Base-by-base conservation (phyloP, 2,797 vertebrate genomes). In the Craterocephalus amniculus region DNA sequence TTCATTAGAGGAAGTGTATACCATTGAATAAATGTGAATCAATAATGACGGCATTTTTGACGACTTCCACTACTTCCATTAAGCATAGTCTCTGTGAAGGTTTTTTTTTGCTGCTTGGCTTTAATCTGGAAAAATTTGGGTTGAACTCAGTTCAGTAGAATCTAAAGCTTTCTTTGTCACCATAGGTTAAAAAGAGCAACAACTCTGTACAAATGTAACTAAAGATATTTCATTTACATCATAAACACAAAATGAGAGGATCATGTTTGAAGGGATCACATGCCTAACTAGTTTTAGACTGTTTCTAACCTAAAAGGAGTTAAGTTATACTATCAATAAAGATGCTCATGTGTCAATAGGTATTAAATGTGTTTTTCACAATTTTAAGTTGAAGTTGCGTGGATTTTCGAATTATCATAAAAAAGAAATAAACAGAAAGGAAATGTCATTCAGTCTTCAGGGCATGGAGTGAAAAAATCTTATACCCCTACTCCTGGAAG, bases 401-500 rank as follows among this genome's bases (percentile, higher is more conserved):
- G 11, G 27, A 0, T 58, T 76, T 79, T 74, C 22, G 51, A 31
- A 49, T 16, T 70, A 38, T n/a, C 57, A 63, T 59, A 9, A 72
- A 67, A 70, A 54, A 55, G 13, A 38, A 38, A 38, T 16, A 38
- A 16, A 38, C 6, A 0, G 12, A 38, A 38, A 38, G 4, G 6
- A 38, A 38, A 29, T 55, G 20, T 68, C 51, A 45, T 74, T 7
- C 36, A 57, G 4, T 59, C 51, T 11, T 52, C 9, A 0, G 31
- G 45, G 70, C 20, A 56, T 75, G 64, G 6, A 45, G 4, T 36
- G 3, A 29, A 18, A 29, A 59, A 40, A 57, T 54, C 24, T 64
- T 11, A 59, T 43, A 78, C 29, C 22, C 59, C 74, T 65, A 18
- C 54, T 69, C 82, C 84, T 91, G 83, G 85, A 87, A 83, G 32